Evolutionary conservation across 2,888 invertebrate species (phyloP).

Genomic region (Phortica okadai): DNA sequence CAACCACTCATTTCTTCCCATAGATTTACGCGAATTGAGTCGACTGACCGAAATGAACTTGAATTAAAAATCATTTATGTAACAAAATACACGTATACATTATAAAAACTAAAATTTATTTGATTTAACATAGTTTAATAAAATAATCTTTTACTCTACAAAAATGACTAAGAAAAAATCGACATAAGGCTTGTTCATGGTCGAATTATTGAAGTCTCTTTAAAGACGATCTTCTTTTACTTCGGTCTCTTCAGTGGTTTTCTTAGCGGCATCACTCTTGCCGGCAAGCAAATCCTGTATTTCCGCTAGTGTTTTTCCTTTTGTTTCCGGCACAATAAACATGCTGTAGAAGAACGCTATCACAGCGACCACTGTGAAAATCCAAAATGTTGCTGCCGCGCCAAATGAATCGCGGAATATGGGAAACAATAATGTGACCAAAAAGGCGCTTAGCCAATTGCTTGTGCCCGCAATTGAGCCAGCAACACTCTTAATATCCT

Average conservation of each 20-base stretch:
- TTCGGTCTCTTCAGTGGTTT: not conserved
- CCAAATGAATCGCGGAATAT: slow-evolving; percentile 75
- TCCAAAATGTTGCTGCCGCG: slow-evolving; percentile 80
- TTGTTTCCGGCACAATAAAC: slow-evolving; percentile 79
- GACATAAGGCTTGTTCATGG: too few species aligned
- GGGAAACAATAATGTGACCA: slow-evolving; percentile 84
- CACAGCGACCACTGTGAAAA: slow-evolving; percentile 81
- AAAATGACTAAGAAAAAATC: too few species aligned
- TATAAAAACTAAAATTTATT: too few species aligned
- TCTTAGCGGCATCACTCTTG: not conserved
- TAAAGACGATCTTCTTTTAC: not conserved
- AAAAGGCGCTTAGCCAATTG: slow-evolving; percentile 87
- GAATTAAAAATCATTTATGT: too few species aligned
- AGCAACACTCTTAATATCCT: slow-evolving; percentile 85
- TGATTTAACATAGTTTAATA: too few species aligned
- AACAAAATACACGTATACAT: too few species aligned
- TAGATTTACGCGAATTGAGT: too few species aligned
- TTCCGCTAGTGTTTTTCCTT: slow-evolving; percentile 64
- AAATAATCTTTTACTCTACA: too few species aligned
- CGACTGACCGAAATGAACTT: too few species aligned
- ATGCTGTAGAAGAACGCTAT: slow-evolving; percentile 81
- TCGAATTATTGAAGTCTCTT: not conserved
- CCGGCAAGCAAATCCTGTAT: slow-evolving; percentile 53
- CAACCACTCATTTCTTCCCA: too few species aligned
- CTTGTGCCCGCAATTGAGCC: slow-evolving; percentile 87